Evolutionary conservation across 1,140 invertebrate genomes (phyloP).

Genomic region (Schlechtendalia chinensis): DNA sequence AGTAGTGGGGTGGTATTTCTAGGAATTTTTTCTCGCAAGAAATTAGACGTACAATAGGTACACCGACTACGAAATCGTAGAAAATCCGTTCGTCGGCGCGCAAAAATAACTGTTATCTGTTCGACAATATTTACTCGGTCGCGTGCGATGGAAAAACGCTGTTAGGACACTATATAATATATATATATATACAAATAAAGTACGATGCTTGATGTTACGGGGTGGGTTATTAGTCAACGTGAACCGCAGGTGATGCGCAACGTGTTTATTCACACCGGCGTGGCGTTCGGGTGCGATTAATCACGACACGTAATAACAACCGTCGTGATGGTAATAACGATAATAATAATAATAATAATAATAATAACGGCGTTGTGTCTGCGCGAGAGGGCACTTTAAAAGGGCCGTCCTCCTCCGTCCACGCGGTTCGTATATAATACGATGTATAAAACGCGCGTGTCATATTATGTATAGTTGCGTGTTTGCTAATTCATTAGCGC

Average conservation of each 20-base stretch:
- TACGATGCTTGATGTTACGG: neutral
- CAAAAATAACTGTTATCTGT: too few relatives aligned
- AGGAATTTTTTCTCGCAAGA: too few relatives aligned
- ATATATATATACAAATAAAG: too few relatives aligned
- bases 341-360: slow-evolving; percentile 22
- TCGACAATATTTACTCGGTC: too few relatives aligned
- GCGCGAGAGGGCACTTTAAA: slow-evolving; percentile 35
- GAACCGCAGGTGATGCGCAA: slow-evolving; percentile 44
- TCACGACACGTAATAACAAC: slow-evolving; percentile 41
- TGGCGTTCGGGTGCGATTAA: neutral
- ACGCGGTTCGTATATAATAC: too few relatives aligned
- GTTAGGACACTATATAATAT: too few relatives aligned
- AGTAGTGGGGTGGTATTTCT: too few relatives aligned
- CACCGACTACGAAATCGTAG: too few relatives aligned
- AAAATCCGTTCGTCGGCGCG: too few relatives aligned
- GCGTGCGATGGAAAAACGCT: too few relatives aligned
- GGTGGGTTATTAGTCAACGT: slow-evolving; percentile 23
- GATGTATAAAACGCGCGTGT: neutral
- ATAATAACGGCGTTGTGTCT: neutral
- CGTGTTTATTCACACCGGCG: slow-evolving; percentile 40
- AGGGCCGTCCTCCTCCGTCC: neutral
- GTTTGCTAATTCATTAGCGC: slow-evolving; percentile 47
- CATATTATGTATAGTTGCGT: slow-evolving; percentile 22
- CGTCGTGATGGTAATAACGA: neutral
- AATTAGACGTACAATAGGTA: too few relatives aligned